Evolutionary conservation across 30 jellyfish, hydroid and myxozoan genomes (phyloP).

Genomic region (Cassiopea xamachana): DNA sequence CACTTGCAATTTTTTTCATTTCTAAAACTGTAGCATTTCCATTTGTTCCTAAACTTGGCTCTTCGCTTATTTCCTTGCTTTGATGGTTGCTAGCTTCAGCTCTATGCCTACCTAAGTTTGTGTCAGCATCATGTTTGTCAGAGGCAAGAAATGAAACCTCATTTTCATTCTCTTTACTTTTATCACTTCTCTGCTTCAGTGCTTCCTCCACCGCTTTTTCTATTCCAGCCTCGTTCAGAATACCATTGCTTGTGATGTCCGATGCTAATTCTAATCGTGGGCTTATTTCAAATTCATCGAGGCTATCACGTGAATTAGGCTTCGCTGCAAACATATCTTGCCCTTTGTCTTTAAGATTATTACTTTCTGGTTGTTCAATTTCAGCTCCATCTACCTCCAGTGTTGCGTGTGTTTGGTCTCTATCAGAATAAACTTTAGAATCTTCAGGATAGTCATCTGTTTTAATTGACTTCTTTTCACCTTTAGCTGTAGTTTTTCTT

Average conservation of each 20-base stretch:
- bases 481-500: not conserved
- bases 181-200: conserved; percentile 40
- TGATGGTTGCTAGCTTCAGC: conserved; percentile 20
- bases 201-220: conserved; percentile 77
- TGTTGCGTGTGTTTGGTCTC: conserved; percentile 41
- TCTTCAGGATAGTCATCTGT: conserved; percentile 57
- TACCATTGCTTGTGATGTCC: conserved; percentile 40
- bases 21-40: conserved; percentile 78
- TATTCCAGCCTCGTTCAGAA: conserved; percentile 71
- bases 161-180: conserved; percentile 26
- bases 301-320: not conserved
- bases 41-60: conserved; percentile 9
- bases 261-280: conserved; percentile 63
- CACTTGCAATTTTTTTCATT: conserved; percentile 70
- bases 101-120: conserved; percentile 38
- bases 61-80: conserved; percentile 6
- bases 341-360: not conserved
- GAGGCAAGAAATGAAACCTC: conserved; percentile 57
- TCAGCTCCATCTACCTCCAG: conserved; percentile 75
- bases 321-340: conserved; percentile 57
- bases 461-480: conserved; percentile 50
- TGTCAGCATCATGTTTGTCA: conserved; percentile 20
- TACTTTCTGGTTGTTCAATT: conserved; percentile 5
- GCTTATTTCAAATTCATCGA: conserved; percentile 57
- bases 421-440: not conserved